Conservation (phyloP, 2,888 invertebrate species). For the Sesia bembeciformis region DNA sequence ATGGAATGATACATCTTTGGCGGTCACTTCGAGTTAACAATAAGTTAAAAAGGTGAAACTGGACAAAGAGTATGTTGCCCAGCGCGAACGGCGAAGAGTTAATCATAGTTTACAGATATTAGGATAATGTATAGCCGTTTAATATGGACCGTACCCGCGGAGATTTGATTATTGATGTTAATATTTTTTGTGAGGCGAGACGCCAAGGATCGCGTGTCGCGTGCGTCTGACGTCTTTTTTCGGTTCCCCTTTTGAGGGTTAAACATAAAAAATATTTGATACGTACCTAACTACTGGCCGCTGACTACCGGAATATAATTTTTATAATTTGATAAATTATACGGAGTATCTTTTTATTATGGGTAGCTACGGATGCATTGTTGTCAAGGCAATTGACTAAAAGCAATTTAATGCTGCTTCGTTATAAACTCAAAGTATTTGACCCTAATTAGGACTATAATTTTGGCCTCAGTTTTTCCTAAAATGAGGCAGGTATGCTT, state of each 20-base stretch:
- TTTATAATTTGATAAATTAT: constrained; percentile 71
- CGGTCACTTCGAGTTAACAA: constrained; percentile 20
- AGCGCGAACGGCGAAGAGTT: constrained; percentile 23
- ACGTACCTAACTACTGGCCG: constrained; percentile 35
- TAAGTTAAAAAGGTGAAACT: constrained; percentile 5
- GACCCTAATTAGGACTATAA: background rate
- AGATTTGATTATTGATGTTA: constrained; percentile 65
- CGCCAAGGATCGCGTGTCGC: constrained; percentile 66
- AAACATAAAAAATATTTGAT: constrained; percentile 58
- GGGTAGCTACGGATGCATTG: constrained; percentile 42
- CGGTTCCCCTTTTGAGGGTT: constrained; percentile 43
- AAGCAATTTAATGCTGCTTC: background rate
- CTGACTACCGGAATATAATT: constrained; percentile 73
- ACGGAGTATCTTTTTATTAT: constrained; percentile 55
- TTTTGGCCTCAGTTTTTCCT: too few species aligned
- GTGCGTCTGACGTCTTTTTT: constrained; percentile 58
- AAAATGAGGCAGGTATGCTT: too few species aligned
- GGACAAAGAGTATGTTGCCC: constrained; percentile 26
- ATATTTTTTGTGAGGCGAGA: constrained; percentile 38
- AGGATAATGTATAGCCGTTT: constrained; percentile 71
- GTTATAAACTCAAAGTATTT: background rate
- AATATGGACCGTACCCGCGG: constrained; percentile 54
- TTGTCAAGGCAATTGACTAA: constrained; percentile 7
- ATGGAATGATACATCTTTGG: constrained; percentile 26
- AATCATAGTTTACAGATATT: constrained; percentile 58